Evolutionary conservation across 53 echinoderm and acorn worm species (phyloP).

Genomic region (Astropecten irregularis): DNA sequence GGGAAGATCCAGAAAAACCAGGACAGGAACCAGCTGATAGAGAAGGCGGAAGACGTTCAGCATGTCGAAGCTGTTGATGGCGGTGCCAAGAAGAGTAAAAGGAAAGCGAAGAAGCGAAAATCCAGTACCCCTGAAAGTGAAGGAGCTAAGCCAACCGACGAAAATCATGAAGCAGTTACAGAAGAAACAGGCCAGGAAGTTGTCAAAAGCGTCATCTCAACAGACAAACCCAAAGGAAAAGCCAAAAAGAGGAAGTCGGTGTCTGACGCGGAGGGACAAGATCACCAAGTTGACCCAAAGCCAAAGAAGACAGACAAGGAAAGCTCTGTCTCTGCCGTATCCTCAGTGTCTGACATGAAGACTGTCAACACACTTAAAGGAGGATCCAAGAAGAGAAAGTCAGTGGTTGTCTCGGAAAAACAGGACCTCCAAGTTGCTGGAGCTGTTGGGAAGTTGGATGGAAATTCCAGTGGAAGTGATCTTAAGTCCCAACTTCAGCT

Average conservation of each 20-base stretch:
- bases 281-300: too few species aligned
- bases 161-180: neutral
- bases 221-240: too few species aligned
- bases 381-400: neutral
- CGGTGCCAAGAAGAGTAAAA: neutral
- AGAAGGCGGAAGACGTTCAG: neutral
- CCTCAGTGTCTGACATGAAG: neutral
- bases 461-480: too few species aligned
- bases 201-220: too few species aligned
- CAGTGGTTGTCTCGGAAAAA: neutral
- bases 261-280: too few species aligned
- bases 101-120: slow-evolving; percentile 31
- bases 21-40: slow-evolving; percentile 15
- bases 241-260: too few species aligned
- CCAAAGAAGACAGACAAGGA: too few species aligned
- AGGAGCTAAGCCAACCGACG: neutral
- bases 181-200: neutral
- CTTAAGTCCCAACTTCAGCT: neutral
- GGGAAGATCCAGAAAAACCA: neutral
- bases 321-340: too few species aligned
- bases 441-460: too few species aligned
- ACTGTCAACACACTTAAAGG: neutral
- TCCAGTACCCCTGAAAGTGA: neutral
- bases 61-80: neutral
- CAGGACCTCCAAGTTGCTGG: too few species aligned